These are phyloP conservation scores for Larimichthys polyactis DNA, from an alignment of 2,113 vertebrate species.

Conservation along the genomic window DNA sequence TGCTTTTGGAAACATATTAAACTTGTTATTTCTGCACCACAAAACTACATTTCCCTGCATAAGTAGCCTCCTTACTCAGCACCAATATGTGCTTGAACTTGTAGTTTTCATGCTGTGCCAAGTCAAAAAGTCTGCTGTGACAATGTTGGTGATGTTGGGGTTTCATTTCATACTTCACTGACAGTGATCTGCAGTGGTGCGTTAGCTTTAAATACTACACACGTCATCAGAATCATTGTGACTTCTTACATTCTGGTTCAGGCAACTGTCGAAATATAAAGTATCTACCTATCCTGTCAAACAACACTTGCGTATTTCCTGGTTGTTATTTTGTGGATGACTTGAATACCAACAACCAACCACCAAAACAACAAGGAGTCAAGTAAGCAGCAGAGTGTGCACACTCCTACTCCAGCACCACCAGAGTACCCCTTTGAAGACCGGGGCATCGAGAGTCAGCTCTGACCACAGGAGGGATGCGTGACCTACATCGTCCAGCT, in stretches of 20 bases:
- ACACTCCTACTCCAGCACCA: conserved; percentile 66
- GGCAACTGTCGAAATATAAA: not conserved
- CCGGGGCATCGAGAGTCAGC: conserved; percentile 58
- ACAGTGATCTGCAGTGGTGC: not conserved
- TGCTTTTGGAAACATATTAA: not conserved
- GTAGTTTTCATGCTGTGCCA: not conserved
- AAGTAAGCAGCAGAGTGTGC: conserved; percentile 87
- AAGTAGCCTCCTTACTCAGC: not conserved
- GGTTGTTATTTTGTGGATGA: not conserved
- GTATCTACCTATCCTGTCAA: not conserved
- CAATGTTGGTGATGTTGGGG: not conserved
- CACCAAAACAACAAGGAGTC: conserved; percentile 92
- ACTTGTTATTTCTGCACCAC: not conserved
- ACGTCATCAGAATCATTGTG: not conserved
- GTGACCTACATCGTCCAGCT: conserved; percentile 26
- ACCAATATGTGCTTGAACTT: not conserved
- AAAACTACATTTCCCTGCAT: not conserved
- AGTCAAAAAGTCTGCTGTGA: not conserved
- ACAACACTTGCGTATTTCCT: not conserved
- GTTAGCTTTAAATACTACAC: not conserved
- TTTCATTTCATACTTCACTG: not conserved
- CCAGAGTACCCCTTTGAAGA: conserved; percentile 51
- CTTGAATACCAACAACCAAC: no score
- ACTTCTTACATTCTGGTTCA: not conserved
- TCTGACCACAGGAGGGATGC: conserved; percentile 65